phyloP scores from a whole-genome alignment of 2,797 vertebrate genomes.

The Margarornis squamiger region DNA sequence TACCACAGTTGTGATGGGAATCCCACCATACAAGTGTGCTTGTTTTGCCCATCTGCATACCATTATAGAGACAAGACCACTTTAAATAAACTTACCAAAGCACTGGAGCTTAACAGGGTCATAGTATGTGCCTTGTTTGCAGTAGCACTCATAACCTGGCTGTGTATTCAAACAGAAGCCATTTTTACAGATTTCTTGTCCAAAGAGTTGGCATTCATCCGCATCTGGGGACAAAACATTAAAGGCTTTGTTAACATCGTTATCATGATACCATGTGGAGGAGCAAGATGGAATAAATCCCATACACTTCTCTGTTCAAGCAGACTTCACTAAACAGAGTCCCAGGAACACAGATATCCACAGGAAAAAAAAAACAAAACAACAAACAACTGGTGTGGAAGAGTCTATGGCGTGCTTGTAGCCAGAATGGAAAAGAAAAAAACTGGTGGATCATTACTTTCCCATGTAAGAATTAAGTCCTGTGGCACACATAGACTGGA shows the following conservation, averaged over 20 bases:
- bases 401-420: neutral
- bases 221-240: constrained; percentile 80
- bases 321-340: neutral
- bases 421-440: neutral
- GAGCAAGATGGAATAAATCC: neutral
- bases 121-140: constrained; percentile 92
- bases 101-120: constrained; percentile 90
- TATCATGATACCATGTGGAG: neutral
- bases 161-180: constrained; percentile 90
- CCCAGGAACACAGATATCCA: neutral
- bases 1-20: neutral
- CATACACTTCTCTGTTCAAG: neutral
- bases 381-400: neutral
- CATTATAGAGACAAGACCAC: constrained; percentile 8
- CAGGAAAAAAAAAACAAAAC: neutral
- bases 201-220: constrained; percentile 92
- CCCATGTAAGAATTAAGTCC: neutral
- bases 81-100: constrained; percentile 83
- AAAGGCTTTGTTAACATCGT: neutral
- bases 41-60: constrained; percentile 31
- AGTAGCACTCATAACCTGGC: constrained; percentile 94
- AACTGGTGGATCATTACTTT: neutral
- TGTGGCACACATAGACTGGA: neutral
- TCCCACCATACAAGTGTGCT: neutral
- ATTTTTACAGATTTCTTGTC: constrained; percentile 93